These are phyloP conservation scores for Euzophera pinguis DNA, from an alignment of 2,888 invertebrate genomes.

Conservation along the genomic window DNA sequence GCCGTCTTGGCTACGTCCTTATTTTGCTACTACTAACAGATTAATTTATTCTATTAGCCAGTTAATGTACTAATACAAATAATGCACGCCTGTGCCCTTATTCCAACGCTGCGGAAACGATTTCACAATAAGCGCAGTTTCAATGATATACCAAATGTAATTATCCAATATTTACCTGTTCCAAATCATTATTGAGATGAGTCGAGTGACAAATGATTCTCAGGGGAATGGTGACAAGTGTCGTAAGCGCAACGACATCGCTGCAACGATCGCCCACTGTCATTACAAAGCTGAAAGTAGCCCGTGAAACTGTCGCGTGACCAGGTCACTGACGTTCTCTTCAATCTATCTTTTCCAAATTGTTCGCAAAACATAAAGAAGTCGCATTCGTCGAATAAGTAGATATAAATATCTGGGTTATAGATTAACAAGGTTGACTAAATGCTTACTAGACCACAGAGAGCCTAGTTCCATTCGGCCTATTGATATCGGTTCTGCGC, in stretches of 20 bases:
- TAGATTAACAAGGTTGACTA: slow-evolving; percentile 21
- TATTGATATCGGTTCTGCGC: slow-evolving; percentile 6
- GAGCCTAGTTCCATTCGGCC: slow-evolving; percentile 10
- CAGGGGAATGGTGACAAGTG: slow-evolving; percentile 32
- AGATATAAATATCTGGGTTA: slow-evolving; percentile 21
- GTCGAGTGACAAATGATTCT: slow-evolving; percentile 27
- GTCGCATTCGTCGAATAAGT: slow-evolving; percentile 30
- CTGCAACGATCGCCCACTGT: slow-evolving; percentile 43
- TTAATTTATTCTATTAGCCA: not conserved
- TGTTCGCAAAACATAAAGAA: slow-evolving; percentile 21
- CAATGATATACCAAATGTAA: slow-evolving; percentile 1
- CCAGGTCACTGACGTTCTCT: slow-evolving; percentile 54
- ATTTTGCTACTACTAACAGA: too few species aligned
- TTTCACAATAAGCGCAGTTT: slow-evolving; percentile 10
- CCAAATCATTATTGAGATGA: slow-evolving; percentile 15
- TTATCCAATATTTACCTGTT: slow-evolving; percentile 2
- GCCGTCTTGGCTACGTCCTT: too few species aligned
- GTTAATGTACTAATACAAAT: too few species aligned
- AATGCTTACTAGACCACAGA: slow-evolving; percentile 19
- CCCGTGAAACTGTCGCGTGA: slow-evolving; percentile 60
- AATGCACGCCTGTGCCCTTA: slow-evolving; percentile 5
- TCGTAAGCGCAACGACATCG: slow-evolving; percentile 34
- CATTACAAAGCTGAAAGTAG: slow-evolving; percentile 61
- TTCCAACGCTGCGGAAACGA: slow-evolving; percentile 10
- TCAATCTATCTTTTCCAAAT: slow-evolving; percentile 37